phyloP scores from a whole-genome alignment of 1,140 invertebrate genomes.

The Lanistes nyassanus region DNA sequence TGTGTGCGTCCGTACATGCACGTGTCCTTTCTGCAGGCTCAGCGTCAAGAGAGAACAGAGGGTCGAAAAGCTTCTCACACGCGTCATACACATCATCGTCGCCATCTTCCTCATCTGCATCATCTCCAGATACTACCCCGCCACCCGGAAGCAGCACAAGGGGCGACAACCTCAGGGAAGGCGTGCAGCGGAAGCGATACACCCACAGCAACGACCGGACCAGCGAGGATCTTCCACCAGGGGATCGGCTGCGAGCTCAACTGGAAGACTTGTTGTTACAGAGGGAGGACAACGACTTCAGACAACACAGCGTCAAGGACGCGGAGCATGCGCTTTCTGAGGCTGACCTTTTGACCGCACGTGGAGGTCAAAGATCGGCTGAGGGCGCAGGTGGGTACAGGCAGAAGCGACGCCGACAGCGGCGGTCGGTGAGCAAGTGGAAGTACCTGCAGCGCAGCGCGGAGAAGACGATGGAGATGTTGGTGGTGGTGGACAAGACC shows the following conservation, averaged over 20 bases:
- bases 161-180: too few relatives aligned
- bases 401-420: conserved; percentile 1
- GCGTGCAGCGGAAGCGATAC: conserved; percentile 5
- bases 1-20: not conserved
- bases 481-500: conserved; percentile 58
- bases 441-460: conserved; percentile 17
- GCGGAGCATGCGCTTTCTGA: not conserved
- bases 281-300: not conserved
- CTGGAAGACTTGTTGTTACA: too few relatives aligned
- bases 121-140: not conserved
- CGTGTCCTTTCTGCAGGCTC: not conserved
- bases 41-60: not conserved
- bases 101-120: not conserved
- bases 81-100: not conserved
- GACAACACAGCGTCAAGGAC: too few relatives aligned
- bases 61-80: not conserved
- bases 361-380: not conserved
- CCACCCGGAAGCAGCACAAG: conserved; percentile 2
- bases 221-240: not conserved
- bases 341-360: not conserved
- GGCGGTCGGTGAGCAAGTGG: conserved; percentile 13
- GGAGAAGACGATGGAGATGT: conserved; percentile 53
- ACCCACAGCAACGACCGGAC: conserved; percentile 2
- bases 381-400: not conserved
- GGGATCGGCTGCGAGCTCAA: not conserved